Base-by-base conservation (phyloP, 2,797 vertebrate species). In the Siniperca obscura region DNA sequence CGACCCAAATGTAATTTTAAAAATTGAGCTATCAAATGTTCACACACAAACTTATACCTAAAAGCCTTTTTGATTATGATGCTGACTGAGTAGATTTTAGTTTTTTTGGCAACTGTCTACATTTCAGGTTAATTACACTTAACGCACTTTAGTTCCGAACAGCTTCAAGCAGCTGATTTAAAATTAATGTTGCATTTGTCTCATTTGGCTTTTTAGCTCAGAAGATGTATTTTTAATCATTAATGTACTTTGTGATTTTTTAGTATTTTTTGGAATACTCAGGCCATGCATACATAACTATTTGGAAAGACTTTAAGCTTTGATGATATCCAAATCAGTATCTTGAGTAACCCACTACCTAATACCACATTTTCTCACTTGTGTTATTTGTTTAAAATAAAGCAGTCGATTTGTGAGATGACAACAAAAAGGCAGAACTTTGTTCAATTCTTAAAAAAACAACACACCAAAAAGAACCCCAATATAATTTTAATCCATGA, bases 401-500 rank as follows among this genome's bases (percentile, higher is more conserved):
- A 89, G 46, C 38, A 59, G 19, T 55, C 22, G 3, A 62, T 38
- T 74, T 76, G 42, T 57, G 8, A 59, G 1, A 67, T 14, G n/a
- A 61, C 61, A 74, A 76, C 10, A 30, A 74, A 74, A 68, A 34
- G 19, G 42, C 57, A 68, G 17, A 65, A 52, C n/a, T 70, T 82
- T n/a, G 19, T 77, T 38, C 6, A 59, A 5, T 74, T 72, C 9
- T 81, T 70, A 78, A 86, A 87, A 85, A 86, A 83, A 87, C 75
- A 83, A 75, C 70, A 90, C 87, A 86, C 81, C 77, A 44, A 59
- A 84, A 91, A 91, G 72, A 90, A 91, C 83, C 89, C 86, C 73
- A 81, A 83, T 85, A 90, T 85, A 52, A 74, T 87, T 93, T 91
- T 87, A 91, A 90, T 92, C 90, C 86, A 89, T 89, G 86, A 91